A percentile compares a stretch with the other conserved stretches of the same genome.
Conservation (phyloP, 2,797 vertebrate genomes). For the Sebastes baramenuke region DNA sequence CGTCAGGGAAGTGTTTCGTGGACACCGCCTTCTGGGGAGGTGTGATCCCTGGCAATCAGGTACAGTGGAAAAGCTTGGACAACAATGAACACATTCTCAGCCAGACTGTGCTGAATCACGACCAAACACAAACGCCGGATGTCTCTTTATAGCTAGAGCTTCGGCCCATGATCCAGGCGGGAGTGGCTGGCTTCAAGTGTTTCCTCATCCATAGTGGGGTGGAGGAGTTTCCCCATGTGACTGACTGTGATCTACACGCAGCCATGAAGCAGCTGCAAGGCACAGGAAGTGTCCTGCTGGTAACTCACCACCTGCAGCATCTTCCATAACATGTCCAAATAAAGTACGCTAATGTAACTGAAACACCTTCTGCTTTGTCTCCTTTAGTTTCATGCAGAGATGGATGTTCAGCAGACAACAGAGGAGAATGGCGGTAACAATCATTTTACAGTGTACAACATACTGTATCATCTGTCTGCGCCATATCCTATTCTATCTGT, state of each 20-base stretch:
- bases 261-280: slow-evolving; percentile 85
- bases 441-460: background rate
- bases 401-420: slow-evolving; percentile 61
- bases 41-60: slow-evolving; percentile 86
- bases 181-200: slow-evolving; percentile 88
- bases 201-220: slow-evolving; percentile 88
- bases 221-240: slow-evolving; percentile 85
- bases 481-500: background rate
- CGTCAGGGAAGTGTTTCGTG: slow-evolving; percentile 84
- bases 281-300: slow-evolving; percentile 86
- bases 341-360: background rate
- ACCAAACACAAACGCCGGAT: background rate
- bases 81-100: background rate
- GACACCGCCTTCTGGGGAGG: slow-evolving; percentile 89
- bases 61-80: slow-evolving; percentile 19
- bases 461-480: background rate
- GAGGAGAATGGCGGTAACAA: slow-evolving; percentile 60
- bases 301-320: slow-evolving; percentile 46
- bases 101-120: background rate
- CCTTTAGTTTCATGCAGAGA: slow-evolving; percentile 85
- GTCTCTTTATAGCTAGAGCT: slow-evolving; percentile 77
- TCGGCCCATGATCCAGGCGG: slow-evolving; percentile 82
- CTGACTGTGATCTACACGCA: slow-evolving; percentile 77
- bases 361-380: background rate
- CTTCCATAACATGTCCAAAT: background rate